Evolutionary conservation across 2,113 vertebrate genomes (phyloP).

Genomic region (Seriola rivoliana): DNA sequence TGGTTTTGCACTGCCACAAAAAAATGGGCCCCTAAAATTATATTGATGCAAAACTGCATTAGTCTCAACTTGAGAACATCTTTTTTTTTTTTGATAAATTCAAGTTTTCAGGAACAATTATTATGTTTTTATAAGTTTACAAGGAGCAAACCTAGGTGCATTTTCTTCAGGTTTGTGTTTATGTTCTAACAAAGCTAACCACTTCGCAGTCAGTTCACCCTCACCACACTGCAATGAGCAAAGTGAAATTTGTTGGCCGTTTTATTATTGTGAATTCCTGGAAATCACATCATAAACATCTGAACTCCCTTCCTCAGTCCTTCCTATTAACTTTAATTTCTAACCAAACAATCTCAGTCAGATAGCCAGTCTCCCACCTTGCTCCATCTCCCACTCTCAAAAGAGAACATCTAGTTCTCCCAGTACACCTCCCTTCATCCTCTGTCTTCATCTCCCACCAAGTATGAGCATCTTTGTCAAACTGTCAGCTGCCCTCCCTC

Average conservation of each 20-base stretch:
- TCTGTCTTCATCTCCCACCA: conserved; percentile 12
- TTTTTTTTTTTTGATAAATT: too few relatives aligned
- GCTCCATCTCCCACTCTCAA: neutral
- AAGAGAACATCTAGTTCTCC: neutral
- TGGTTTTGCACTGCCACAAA: neutral
- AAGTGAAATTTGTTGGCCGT: neutral
- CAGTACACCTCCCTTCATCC: neutral
- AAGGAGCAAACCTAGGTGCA: neutral
- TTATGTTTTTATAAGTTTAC: neutral
- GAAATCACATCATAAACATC: neutral
- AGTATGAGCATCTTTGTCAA: conserved; percentile 33
- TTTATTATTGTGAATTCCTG: neutral
- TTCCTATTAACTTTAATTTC: neutral
- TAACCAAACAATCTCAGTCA: neutral
- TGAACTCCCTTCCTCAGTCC: neutral
- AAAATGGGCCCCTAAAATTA: neutral
- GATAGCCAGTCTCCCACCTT: neutral
- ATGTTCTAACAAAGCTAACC: neutral
- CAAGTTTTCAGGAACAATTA: neutral
- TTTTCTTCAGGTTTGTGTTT: neutral
- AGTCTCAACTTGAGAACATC: neutral
- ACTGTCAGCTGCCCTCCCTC: conserved; percentile 20
- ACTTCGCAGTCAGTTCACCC: neutral
- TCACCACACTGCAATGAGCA: neutral
- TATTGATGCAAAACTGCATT: neutral